Percentiles rank a stretch among this genome's conserved stretches.
Evolutionary conservation across 2,113 vertebrate species (phyloP).

Genomic region (Tachuris rubrigastra): DNA sequence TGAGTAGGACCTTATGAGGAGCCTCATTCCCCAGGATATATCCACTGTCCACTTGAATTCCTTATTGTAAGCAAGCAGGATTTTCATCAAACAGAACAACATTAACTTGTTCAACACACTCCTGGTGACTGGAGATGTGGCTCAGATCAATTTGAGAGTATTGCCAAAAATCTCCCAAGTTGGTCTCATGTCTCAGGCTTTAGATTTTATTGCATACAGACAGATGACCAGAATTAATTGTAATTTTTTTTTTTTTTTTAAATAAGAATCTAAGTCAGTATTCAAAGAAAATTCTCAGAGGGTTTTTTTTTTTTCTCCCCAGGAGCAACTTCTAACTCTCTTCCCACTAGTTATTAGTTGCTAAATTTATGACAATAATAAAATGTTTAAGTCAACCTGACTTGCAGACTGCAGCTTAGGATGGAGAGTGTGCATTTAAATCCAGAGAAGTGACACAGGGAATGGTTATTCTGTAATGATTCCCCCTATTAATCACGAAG

Average conservation of each 20-base stretch:
- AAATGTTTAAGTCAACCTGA: neutral
- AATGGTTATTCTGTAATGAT: neutral
- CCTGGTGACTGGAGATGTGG: neutral
- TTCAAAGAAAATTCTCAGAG: neutral
- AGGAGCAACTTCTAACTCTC: neutral
- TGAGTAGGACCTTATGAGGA: fast-evolving
- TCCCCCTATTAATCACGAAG: neutral
- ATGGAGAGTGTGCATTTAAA: neutral
- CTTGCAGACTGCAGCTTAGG: neutral
- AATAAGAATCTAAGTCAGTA: neutral
- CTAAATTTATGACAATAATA: neutral
- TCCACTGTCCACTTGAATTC: fast-evolving
- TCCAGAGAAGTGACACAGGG: neutral
- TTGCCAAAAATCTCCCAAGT: fast-evolving
- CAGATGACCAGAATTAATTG: neutral
- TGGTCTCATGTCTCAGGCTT: neutral
- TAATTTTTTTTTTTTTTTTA: neutral
- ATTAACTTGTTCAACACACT: fast-evolving
- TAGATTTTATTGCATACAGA: neutral
- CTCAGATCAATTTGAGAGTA: neutral
- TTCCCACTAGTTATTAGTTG: neutral
- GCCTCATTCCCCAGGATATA: neutral
- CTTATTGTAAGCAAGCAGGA: neutral
- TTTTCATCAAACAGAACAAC: neutral
- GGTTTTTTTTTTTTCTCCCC: neutral